Evolutionary conservation across 2,113 vertebrate species (phyloP), one percentile per base, ranked within the genome.

Genomic region (human): DNA sequence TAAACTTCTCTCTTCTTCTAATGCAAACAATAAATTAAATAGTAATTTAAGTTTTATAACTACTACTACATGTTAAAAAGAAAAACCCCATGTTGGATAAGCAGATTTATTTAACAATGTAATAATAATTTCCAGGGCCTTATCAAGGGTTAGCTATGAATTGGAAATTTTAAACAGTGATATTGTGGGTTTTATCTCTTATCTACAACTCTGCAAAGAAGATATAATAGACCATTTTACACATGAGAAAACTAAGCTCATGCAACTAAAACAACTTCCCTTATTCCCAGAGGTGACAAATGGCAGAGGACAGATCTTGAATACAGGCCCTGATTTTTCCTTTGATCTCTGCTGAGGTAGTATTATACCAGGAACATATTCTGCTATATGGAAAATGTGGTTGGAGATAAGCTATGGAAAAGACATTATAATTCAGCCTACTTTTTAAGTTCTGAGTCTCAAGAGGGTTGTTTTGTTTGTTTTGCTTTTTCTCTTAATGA

Each of bases 401-500:
- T 13, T 92, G 50, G 25, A 17, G 73, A 48, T 48, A 57, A 73
- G 16, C 25, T 40, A 66, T 90, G 45, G n/a, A 40, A 83, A 66
- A 70, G 59, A 59, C 76, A 20, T 89, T 40, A 61, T 78, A 79
- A 40, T 88, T 81, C 18, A 95, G 61, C 43, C 55, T 75, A 48
- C 48, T 92, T 95, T 80, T 76, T 45, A 92, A 97, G 64, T 85
- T 84, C 66, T 70, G 57, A 92, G 43, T 78, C 14, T 72, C 55
- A 83, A 45, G 45, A 94, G 23, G 13, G 17, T 66, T 91, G 50
- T 91, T 6, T 38, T 59, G 22, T 48, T 87, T 94, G 52, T 87
- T 91, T 95, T 95, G 20, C 43, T 97, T 92, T 92, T 89, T 57
- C 52, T 89, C 50, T 22, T 16, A 6, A 94, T 93, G 22, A 85